Conservation (phyloP, 1,140 invertebrate species). For the Apolygus lucorum region DNA sequence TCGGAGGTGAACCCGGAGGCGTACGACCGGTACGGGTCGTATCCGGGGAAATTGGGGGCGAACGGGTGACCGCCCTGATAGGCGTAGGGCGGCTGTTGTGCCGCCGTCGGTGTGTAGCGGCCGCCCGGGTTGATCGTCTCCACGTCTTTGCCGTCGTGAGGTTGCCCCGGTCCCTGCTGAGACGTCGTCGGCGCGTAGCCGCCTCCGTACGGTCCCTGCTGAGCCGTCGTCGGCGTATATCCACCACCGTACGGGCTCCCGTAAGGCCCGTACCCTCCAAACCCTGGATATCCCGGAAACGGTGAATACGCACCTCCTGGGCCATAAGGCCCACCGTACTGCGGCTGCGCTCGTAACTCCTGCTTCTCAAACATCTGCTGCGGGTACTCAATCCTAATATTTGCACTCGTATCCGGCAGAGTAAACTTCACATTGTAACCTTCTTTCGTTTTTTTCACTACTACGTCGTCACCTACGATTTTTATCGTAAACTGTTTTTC, state of each 20-base stretch:
- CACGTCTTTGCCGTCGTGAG: neutral
- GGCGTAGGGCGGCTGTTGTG: neutral
- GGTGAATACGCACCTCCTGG: neutral
- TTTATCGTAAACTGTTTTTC: slow-evolving; percentile 20
- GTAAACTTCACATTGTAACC: slow-evolving; percentile 19
- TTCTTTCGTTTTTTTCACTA: slow-evolving; percentile 23
- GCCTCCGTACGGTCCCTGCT: too few relatives aligned
- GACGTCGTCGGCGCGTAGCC: neutral
- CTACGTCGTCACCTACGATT: slow-evolving; percentile 23
- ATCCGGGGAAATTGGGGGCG: neutral
- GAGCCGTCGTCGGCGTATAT: neutral
- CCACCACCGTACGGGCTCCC: too few relatives aligned
- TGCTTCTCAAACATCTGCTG: slow-evolving; percentile 18
- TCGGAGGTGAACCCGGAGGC: neutral
- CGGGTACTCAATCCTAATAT: slow-evolving; percentile 22
- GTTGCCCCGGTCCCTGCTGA: neutral
- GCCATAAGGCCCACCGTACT: neutral
- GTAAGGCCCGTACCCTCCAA: slow-evolving; percentile 1
- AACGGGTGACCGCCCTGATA: neutral
- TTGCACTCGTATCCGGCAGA: slow-evolving; percentile 17
- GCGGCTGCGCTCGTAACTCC: neutral
- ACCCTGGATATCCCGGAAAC: neutral
- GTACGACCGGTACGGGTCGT: neutral
- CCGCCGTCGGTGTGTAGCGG: neutral
- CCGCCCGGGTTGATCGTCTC: neutral